Base-by-base conservation (phyloP, 1,140 invertebrate genomes). In the Aphelinus certus region DNA sequence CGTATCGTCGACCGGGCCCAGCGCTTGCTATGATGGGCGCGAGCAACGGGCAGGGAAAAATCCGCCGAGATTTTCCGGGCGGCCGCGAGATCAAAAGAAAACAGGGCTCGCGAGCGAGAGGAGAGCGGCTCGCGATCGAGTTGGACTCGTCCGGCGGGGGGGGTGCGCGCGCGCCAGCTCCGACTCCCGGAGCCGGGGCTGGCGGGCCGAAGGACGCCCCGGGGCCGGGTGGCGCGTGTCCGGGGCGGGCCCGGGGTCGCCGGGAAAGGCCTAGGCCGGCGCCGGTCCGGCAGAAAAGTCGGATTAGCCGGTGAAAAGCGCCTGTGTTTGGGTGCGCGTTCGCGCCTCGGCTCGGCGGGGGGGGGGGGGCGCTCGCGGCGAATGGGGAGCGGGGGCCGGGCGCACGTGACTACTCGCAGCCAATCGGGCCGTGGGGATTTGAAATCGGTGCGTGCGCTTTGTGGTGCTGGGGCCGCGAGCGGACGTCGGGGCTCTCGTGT, bases 381-480 rank as follows among this genome's bases (percentile, higher is more conserved):
- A 82, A 84, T 83, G 46, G 43, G 26, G 3, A 5, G 26, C 9
- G 49, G 49, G 61, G 47, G 56, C 71, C 61, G 47, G 53, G 47
- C 43, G 49, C 86, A 87, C 86, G 85, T 87, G 86, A 87, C 75
- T 3, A 3, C 0, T 2, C 2, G 6, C n/a, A 67, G 26, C 86
- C 84, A 87, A 87, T 87, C 72, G 43, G 2, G 48, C 67, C 10
- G 42, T 65, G 66, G 74, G 81, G 83, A 88, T 88, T 88, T 88
- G 85, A 88, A 88, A 88, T 87, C 83, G 85, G 85, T 87, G 84
- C 86, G 84, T 87, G 84, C 83, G 86, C 86, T 88, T 87, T 88
- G 86, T 88, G 86, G 82, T 82, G 83, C 83, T 79, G 82, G 82
- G 83, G 82, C 81, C 79, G 68, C 78, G 77, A 49, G 60, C 72